Evolutionary conservation across 2,113 vertebrate genomes (phyloP).

Genomic region (Ailuropoda melanoleuca): DNA sequence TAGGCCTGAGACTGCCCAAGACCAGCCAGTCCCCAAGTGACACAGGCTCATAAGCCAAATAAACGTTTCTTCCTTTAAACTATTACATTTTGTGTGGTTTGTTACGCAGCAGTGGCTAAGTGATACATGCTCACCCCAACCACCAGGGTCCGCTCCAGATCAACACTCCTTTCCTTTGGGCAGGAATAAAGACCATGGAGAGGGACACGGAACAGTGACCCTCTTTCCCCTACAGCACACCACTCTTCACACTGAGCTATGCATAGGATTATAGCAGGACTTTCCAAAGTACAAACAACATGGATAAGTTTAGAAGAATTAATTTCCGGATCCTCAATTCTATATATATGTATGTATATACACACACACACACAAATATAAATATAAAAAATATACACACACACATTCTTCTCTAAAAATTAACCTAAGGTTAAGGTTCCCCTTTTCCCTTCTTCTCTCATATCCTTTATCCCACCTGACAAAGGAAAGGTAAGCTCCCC

Average conservation of each 20-base stretch:
- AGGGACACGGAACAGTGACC: neutral
- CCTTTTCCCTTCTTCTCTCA: neutral
- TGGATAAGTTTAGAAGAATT: neutral
- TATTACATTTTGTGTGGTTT: neutral
- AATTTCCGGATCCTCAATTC: neutral
- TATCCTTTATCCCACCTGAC: neutral
- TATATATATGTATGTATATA: neutral
- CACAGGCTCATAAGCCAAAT: neutral
- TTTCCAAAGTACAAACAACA: neutral
- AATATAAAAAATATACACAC: too few relatives aligned
- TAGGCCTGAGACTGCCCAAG: neutral
- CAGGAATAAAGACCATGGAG: neutral
- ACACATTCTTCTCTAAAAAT: neutral
- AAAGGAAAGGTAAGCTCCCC: neutral
- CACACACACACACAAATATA: too few relatives aligned
- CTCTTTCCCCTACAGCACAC: neutral
- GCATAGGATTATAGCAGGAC: neutral
- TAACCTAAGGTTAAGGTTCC: neutral
- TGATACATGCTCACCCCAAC: neutral
- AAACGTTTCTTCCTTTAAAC: neutral
- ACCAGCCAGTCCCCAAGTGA: neutral
- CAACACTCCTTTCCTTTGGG: neutral
- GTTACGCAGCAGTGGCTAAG: neutral
- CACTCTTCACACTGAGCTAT: neutral
- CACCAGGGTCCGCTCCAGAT: neutral